Evolutionary conservation across 2,797 vertebrate species (phyloP).

Genomic region (Phoebastria nigripes): DNA sequence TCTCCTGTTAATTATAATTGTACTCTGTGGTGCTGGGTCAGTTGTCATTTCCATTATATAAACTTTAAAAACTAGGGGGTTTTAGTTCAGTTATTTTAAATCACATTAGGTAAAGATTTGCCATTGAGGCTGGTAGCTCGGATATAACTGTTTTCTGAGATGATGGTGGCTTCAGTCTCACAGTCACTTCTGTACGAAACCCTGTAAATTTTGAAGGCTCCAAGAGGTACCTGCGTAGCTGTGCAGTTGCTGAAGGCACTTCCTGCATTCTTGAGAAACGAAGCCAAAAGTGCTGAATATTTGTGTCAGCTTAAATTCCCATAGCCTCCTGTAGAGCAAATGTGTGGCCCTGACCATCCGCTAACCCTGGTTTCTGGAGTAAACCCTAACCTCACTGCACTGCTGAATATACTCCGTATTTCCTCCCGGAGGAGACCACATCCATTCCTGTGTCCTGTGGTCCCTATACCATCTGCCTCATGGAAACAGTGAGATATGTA

Average conservation of each 20-base stretch:
- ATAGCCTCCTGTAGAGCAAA: neutral
- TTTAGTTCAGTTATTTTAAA: neutral
- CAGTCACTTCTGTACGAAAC: neutral
- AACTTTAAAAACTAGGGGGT: slow-evolving; percentile 7
- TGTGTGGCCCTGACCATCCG: neutral
- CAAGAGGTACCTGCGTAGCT: rapidly evolving
- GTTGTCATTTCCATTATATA: slow-evolving; percentile 57
- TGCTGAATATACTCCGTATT: rapidly evolving
- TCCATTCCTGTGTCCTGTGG: neutral
- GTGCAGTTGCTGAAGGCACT: neutral
- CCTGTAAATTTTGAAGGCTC: neutral
- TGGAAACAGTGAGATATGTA: neutral
- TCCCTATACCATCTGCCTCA: neutral
- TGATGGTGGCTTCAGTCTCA: neutral
- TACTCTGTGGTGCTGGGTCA: slow-evolving; percentile 32
- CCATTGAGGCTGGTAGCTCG: neutral
- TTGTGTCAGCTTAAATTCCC: neutral
- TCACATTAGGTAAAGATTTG: neutral
- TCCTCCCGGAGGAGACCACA: rapidly evolving
- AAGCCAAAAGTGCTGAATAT: neutral
- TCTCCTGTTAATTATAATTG: slow-evolving; percentile 60
- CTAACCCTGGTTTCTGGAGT: neutral
- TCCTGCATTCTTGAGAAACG: neutral
- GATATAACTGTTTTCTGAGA: neutral
- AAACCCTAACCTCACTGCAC: neutral